phyloP scores from a whole-genome alignment of 2,797 vertebrate genomes.

The Macrochelys suwanniensis region DNA sequence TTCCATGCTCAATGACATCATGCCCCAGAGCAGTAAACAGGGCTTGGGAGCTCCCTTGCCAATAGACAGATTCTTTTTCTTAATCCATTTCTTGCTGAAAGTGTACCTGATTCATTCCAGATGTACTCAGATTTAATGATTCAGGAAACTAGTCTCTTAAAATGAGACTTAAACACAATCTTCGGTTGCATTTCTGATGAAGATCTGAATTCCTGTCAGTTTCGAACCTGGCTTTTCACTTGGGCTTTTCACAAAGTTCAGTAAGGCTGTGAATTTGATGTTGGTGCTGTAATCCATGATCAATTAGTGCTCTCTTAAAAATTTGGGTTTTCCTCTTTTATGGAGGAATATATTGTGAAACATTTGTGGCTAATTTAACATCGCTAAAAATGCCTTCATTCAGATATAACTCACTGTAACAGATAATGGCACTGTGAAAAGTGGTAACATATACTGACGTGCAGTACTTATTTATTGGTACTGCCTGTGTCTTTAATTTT shows the following conservation, averaged over 20 bases:
- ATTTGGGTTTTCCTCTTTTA: neutral
- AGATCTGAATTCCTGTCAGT: constrained; percentile 43
- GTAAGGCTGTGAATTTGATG: neutral
- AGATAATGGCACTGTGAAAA: neutral
- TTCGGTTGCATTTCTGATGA: constrained; percentile 4
- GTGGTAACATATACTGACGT: neutral
- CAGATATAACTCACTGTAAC: neutral
- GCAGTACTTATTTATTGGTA: neutral
- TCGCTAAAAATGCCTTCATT: neutral
- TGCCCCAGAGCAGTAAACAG: neutral
- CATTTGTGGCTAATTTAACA: neutral
- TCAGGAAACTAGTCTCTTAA: constrained; percentile 61
- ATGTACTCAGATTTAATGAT: constrained; percentile 66
- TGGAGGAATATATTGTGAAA: neutral
- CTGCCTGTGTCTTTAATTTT: neutral
- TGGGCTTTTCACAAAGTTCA: constrained; percentile 12
- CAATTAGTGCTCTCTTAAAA: neutral
- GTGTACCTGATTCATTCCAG: constrained; percentile 78
- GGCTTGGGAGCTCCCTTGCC: constrained; percentile 45
- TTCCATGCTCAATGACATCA: neutral
- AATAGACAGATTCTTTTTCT: constrained; percentile 48
- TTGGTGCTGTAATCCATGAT: neutral
- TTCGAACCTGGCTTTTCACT: neutral
- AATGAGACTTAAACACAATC: constrained; percentile 17
- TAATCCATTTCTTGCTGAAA: constrained; percentile 63